Conservation (phyloP, 2,888 invertebrate genomes). For the Emmelina monodactyla region DNA sequence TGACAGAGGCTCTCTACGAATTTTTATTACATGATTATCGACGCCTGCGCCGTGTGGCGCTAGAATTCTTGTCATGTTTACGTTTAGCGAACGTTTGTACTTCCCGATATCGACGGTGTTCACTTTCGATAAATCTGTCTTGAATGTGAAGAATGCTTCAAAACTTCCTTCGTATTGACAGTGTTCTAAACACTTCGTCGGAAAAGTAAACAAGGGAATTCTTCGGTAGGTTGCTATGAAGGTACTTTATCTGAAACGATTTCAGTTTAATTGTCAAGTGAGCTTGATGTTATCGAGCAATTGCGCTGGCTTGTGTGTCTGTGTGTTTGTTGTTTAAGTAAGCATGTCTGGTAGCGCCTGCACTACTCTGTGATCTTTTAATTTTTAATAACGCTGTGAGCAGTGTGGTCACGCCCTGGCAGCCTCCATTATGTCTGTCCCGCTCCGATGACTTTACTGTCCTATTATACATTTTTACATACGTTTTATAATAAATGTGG, state of each 20-base stretch:
- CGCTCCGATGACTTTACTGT: constrained; percentile 49
- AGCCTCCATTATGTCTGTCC: constrained; percentile 39
- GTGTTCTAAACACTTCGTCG: neutral
- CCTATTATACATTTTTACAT: constrained; percentile 50
- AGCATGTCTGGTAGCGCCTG: too few species aligned
- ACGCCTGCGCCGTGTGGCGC: constrained; percentile 21
- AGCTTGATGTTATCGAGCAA: too few species aligned
- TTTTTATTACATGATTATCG: constrained; percentile 4
- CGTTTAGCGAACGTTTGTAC: constrained; percentile 42
- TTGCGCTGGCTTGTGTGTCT: too few species aligned
- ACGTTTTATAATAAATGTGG: constrained; percentile 26
- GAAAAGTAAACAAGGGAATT: too few species aligned
- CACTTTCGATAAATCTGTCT: constrained; percentile 37
- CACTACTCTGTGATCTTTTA: constrained; percentile 26
- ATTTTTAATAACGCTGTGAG: constrained; percentile 28
- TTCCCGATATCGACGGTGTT: constrained; percentile 42
- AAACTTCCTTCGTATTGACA: constrained; percentile 7
- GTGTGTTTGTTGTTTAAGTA: too few species aligned
- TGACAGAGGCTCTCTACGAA: neutral
- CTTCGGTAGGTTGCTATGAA: too few species aligned
- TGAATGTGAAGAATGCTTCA: constrained; percentile 19
- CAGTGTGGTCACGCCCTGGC: constrained; percentile 41
- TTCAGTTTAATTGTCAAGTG: too few species aligned
- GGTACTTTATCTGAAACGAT: too few species aligned
- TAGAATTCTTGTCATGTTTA: constrained; percentile 30